Percentiles rank a stretch among this genome's conserved stretches.
Evolutionary conservation across 1,140 invertebrate species (phyloP).

Genomic region (Pristionchus pacificus): DNA sequence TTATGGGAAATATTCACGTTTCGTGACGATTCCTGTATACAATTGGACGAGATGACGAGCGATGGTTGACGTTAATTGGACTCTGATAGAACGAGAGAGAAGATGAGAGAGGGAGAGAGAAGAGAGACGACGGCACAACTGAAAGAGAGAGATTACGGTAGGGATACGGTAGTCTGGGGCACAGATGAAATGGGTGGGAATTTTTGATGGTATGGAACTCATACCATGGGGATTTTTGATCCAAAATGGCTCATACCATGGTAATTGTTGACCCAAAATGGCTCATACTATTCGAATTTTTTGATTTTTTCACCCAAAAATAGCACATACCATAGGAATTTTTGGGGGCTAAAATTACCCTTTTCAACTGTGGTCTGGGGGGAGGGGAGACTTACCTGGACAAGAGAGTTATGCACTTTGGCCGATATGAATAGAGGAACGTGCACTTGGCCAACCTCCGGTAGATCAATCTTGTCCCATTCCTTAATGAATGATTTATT

Average conservation of each 20-base stretch:
- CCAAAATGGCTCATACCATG: too few relatives aligned
- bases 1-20: not conserved
- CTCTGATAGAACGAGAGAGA: conserved; percentile 15
- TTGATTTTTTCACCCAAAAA: too few relatives aligned
- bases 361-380: too few relatives aligned
- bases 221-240: too few relatives aligned
- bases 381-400: conserved; percentile 11
- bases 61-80: conserved; percentile 1
- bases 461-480: conserved; percentile 10
- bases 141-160: not conserved
- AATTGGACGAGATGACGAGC: not conserved
- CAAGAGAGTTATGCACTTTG: conserved; percentile 12
- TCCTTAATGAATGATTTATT: conserved; percentile 10
- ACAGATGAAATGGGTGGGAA: too few relatives aligned
- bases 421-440: conserved; percentile 23
- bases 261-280: too few relatives aligned
- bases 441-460: conserved; percentile 20
- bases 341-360: too few relatives aligned
- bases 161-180: conserved; percentile 8
- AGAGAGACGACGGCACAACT: conserved; percentile 9
- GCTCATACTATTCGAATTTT: too few relatives aligned
- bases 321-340: too few relatives aligned
- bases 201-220: too few relatives aligned
- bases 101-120: conserved; percentile 6
- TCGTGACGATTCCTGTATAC: not conserved